Percentiles rank a stretch among this genome's conserved stretches.
Evolutionary conservation across 2,113 vertebrate genomes (phyloP).

Genomic region (Arothron firmamentum): DNA sequence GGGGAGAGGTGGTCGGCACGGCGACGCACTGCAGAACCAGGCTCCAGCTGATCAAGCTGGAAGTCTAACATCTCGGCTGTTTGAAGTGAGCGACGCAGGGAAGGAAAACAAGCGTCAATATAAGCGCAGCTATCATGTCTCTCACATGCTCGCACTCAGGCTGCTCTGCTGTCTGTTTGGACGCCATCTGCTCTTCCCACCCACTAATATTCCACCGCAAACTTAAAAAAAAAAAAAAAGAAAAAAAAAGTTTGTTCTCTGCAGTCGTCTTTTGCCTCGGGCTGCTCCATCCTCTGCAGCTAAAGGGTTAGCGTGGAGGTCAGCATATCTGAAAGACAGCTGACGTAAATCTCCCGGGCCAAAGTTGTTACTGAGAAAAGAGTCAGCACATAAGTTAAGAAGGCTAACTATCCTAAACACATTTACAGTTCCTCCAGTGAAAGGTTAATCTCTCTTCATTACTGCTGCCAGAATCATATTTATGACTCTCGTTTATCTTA

Average conservation of each 20-base stretch:
- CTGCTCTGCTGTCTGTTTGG: conserved; percentile 25
- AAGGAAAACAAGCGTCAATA: conserved; percentile 3
- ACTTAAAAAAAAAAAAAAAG: conserved; percentile 29
- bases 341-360: conserved; percentile 22
- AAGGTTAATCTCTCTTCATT: conserved; percentile 12
- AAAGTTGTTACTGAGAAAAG: conserved; percentile 2
- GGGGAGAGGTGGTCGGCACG: conserved; percentile 35
- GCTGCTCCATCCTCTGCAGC: conserved; percentile 44
- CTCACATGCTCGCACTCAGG: conserved; percentile 1
- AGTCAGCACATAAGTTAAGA: conserved; percentile 1
- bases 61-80: conserved; percentile 35
- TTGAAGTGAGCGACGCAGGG: conserved; percentile 7
- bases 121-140: not conserved
- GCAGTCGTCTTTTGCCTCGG: conserved; percentile 24
- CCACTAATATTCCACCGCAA: conserved; percentile 44
- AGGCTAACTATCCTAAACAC: conserved; percentile 8
- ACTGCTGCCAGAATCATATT: not conserved
- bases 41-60: conserved; percentile 33
- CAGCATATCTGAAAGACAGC: conserved; percentile 39
- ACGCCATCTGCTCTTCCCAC: conserved; percentile 39
- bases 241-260: conserved; percentile 41
- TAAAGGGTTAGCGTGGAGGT: conserved; percentile 44
- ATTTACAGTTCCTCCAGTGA: conserved; percentile 14
- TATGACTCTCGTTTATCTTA: too few relatives aligned
- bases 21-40: conserved; percentile 38